Conservation (phyloP, 2,797 vertebrate species). For the Salmo trutta region DNA sequence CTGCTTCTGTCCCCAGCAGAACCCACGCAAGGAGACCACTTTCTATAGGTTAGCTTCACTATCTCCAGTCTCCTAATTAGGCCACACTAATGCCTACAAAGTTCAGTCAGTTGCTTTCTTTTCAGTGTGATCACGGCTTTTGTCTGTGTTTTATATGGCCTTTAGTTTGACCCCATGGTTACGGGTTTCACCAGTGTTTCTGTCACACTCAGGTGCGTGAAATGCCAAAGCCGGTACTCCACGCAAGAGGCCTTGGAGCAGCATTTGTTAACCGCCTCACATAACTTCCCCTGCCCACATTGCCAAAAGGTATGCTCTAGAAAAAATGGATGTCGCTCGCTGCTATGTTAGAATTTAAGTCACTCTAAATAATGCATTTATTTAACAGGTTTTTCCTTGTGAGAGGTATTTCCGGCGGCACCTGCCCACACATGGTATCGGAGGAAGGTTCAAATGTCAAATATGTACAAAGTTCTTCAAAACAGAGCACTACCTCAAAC, state of each 20-base stretch:
- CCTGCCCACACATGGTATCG: constrained; percentile 89
- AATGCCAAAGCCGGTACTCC: constrained; percentile 96
- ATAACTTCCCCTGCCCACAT: constrained; percentile 96
- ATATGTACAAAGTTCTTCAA: constrained; percentile 97
- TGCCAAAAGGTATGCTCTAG: constrained; percentile 87
- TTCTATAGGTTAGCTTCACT: constrained; percentile 84
- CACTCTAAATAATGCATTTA: not conserved
- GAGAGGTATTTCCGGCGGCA: constrained; percentile 94
- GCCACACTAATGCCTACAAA: not conserved
- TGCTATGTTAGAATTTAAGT: not conserved
- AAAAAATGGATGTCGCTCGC: not conserved
- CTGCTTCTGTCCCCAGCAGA: constrained; percentile 92
- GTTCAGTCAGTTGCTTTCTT: not conserved
- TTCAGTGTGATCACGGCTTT: not conserved
- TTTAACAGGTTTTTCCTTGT: constrained; percentile 88
- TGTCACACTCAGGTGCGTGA: constrained; percentile 82
- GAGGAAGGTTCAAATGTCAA: constrained; percentile 93
- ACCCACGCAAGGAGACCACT: constrained; percentile 85
- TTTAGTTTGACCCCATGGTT: not conserved
- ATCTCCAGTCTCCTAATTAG: not conserved
- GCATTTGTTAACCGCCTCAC: constrained; percentile 91
- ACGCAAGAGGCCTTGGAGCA: constrained; percentile 95
- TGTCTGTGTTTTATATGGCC: not conserved
- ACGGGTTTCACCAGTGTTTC: not conserved
- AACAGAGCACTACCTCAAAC: constrained; percentile 97